phyloP scores from a whole-genome alignment of 2,888 invertebrate species.

The Tortrix viridana region DNA sequence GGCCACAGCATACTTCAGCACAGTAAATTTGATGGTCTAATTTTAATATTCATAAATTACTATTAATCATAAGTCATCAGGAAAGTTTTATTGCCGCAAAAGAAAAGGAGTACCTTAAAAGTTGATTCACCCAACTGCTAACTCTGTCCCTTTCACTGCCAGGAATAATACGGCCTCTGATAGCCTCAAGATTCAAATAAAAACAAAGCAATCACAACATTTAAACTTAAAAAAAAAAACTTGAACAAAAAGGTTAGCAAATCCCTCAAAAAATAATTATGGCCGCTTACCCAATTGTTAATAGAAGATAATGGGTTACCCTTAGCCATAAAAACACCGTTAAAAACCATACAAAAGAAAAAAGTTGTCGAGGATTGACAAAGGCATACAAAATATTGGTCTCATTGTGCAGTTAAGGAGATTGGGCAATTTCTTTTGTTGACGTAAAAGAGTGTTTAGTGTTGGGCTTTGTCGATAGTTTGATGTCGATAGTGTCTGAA shows the following conservation, averaged over 20 bases:
- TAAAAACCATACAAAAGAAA: slow-evolving; percentile 39
- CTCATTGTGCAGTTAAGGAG: slow-evolving; percentile 58
- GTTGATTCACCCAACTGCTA: no score
- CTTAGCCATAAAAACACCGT: slow-evolving; percentile 15
- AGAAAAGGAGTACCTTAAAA: no score
- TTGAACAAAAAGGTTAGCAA: not conserved
- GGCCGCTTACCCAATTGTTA: slow-evolving; percentile 6
- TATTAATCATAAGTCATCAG: no score
- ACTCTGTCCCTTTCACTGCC: no score
- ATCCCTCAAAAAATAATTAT: not conserved
- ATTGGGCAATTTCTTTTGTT: slow-evolving; percentile 70
- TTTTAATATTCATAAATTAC: no score
- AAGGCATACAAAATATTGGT: slow-evolving; percentile 62
- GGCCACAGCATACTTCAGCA: no score
- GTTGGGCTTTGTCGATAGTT: slow-evolving; percentile 42
- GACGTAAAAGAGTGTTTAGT: slow-evolving; percentile 47
- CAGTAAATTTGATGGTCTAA: no score
- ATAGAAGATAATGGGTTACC: slow-evolving; percentile 12
- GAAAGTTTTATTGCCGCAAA: no score
- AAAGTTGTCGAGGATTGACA: slow-evolving; percentile 38
- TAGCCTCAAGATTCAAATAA: no score
- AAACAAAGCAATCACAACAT: not conserved
- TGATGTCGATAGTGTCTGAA: slow-evolving; percentile 7
- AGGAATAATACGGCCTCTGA: no score
- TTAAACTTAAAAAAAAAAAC: not conserved